Conservation (phyloP, 2,888 invertebrate genomes). For the Eupithecia insigniata region DNA sequence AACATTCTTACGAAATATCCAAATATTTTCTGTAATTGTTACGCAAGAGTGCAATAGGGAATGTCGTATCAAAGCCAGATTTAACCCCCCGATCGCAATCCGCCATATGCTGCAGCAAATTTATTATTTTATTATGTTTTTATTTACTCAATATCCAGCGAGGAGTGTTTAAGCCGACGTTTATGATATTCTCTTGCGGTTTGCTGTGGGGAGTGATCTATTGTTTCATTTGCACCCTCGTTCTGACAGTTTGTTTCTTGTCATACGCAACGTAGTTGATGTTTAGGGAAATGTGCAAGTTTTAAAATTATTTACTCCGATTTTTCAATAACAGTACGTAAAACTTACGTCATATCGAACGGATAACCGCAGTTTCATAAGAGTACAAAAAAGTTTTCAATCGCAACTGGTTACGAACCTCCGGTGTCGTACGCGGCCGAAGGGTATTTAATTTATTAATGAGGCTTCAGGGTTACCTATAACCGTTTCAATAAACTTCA, state of each 20-base stretch:
- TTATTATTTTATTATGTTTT: constrained; percentile 83
- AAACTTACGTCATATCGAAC: too few relatives aligned
- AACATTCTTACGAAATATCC: background rate
- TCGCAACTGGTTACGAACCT: too few relatives aligned
- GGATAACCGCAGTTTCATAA: too few relatives aligned
- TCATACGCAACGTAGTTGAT: constrained; percentile 38
- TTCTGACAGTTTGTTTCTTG: constrained; percentile 69
- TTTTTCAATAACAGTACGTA: background rate
- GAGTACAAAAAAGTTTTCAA: too few relatives aligned
- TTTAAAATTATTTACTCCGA: background rate
- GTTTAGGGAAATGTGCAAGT: constrained; percentile 18
- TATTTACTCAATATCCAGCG: constrained; percentile 78
- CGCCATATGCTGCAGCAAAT: constrained; percentile 80
- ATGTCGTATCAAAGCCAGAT: constrained; percentile 16
- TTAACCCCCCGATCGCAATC: constrained; percentile 45
- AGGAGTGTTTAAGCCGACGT: constrained; percentile 83
- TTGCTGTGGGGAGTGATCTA: constrained; percentile 72
- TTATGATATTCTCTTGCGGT: constrained; percentile 83
- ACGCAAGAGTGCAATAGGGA: constrained; percentile 13
- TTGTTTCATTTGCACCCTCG: constrained; percentile 79
- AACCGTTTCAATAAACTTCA: background rate
- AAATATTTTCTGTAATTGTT: background rate
- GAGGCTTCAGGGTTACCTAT: too few relatives aligned
- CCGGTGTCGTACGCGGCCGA: too few relatives aligned
- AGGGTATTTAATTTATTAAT: too few relatives aligned